phyloP scores from a whole-genome alignment of 2,888 invertebrate genomes.

The Acleris emargana region DNA sequence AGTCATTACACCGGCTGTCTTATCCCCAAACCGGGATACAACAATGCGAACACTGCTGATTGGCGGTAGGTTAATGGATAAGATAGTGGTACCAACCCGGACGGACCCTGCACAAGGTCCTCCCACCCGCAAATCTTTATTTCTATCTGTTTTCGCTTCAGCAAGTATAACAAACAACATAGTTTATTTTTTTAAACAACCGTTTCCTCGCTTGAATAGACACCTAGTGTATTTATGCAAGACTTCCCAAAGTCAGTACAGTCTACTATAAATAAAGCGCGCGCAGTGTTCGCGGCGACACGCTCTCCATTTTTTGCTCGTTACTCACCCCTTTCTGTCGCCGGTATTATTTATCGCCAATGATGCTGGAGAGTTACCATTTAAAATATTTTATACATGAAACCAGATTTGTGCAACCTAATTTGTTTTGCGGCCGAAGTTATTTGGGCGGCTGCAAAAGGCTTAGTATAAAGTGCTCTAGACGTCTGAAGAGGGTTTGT shows the following conservation, averaged over 20 bases:
- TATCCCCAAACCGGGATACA: no score
- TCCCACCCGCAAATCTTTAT: no score
- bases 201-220: no score
- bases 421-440: conserved; percentile 20
- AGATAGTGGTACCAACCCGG: no score
- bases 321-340: conserved; percentile 32
- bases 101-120: no score
- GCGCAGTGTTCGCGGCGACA: conserved; percentile 25
- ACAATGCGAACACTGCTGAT: no score
- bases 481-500: neutral
- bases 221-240: neutral
- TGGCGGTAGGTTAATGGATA: no score
- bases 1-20: no score
- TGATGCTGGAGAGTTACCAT: conserved; percentile 26
- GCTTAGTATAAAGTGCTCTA: neutral
- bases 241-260: conserved; percentile 11
- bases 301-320: conserved; percentile 35
- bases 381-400: conserved; percentile 33
- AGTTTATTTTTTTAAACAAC: no score
- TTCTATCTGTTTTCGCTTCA: no score
- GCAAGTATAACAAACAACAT: no score
- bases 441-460: conserved; percentile 1
- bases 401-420: conserved; percentile 22
- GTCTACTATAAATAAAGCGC: conserved; percentile 31
- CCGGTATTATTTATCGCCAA: conserved; percentile 34